These are phyloP conservation scores for Pararge aegeria DNA, from an alignment of 1,140 invertebrate genomes.

Conservation along the genomic window DNA sequence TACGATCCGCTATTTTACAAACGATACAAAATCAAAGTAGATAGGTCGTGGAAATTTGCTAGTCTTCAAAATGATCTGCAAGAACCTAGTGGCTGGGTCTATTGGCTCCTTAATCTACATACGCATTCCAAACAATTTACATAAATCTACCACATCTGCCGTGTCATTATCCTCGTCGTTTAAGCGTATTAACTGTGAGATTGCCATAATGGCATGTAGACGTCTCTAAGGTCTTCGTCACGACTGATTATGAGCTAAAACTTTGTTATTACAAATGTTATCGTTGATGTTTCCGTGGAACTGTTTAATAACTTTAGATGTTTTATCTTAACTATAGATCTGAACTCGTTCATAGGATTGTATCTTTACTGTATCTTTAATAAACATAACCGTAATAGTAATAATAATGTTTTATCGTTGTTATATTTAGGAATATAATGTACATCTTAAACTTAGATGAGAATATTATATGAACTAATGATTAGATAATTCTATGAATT, in stretches of 20 bases:
- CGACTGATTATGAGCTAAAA: constrained; percentile 39
- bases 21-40: too few species aligned
- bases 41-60: too few species aligned
- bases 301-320: constrained; percentile 1
- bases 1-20: too few species aligned
- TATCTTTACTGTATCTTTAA: constrained; percentile 27
- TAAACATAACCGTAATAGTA: constrained; percentile 9
- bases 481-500: too few species aligned
- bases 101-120: constrained; percentile 39
- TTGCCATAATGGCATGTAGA: constrained; percentile 55
- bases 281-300: constrained; percentile 27
- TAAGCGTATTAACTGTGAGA: constrained; percentile 65
- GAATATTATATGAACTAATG: too few species aligned
- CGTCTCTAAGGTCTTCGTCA: constrained; percentile 53
- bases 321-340: constrained; percentile 4
- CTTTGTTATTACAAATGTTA: constrained; percentile 24
- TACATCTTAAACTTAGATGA: too few species aligned
- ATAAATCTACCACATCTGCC: constrained; percentile 64
- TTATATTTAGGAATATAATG: too few species aligned
- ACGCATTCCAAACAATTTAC: constrained; percentile 55
- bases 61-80: background rate
- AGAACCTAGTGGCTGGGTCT: constrained; percentile 1
- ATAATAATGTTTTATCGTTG: too few species aligned
- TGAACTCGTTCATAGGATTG: constrained; percentile 11
- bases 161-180: constrained; percentile 69